These are phyloP conservation scores for Pygocentrus nattereri DNA, from an alignment of 2,797 vertebrate genomes.

Conservation along the genomic window DNA sequence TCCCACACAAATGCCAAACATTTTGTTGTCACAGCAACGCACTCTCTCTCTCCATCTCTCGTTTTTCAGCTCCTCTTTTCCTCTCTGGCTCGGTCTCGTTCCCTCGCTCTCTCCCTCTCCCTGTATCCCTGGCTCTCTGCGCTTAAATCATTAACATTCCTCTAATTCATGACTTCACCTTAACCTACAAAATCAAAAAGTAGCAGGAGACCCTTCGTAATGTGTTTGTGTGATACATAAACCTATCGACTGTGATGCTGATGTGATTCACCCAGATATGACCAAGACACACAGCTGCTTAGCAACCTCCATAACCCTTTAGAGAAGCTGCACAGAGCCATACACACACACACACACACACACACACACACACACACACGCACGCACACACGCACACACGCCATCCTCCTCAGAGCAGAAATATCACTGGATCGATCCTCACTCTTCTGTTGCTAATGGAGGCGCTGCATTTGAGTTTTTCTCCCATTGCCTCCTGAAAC, in stretches of 20 bases:
- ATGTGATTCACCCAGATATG: conserved; percentile 23
- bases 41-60: conserved; percentile 12
- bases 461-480: conserved; percentile 36
- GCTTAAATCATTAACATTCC: conserved; percentile 20
- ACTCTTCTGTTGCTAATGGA: conserved; percentile 44
- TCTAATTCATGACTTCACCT: neutral
- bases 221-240: conserved; percentile 13
- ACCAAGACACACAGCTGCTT: conserved; percentile 46
- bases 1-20: conserved; percentile 52
- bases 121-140: neutral
- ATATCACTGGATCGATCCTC: conserved; percentile 59
- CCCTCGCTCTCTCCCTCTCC: neutral
- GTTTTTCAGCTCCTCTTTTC: conserved; percentile 18
- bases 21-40: conserved; percentile 61
- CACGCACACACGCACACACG: neutral
- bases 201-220: neutral
- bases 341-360: too few species aligned
- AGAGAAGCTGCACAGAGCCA: conserved; percentile 36
- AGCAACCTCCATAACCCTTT: conserved; percentile 44
- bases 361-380: too few species aligned
- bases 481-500: conserved; percentile 23
- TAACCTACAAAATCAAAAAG: neutral
- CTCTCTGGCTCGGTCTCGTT: conserved; percentile 8
- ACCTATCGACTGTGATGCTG: conserved; percentile 27
- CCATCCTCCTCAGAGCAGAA: conserved; percentile 36